phyloP scores from a whole-genome alignment of 23 tunicate species.

The Halocynthia roretzi region DNA sequence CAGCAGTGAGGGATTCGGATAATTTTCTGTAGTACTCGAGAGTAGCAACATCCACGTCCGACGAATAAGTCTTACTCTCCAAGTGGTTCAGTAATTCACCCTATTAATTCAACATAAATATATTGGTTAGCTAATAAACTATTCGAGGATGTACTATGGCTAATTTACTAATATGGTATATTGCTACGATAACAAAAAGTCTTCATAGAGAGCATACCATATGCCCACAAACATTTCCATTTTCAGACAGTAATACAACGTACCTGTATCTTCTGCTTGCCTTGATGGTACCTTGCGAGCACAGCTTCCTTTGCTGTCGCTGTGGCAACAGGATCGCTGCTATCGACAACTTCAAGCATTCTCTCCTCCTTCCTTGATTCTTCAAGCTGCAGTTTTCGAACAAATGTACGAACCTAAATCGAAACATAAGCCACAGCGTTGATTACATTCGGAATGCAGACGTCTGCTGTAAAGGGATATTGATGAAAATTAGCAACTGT shows the following conservation, averaged over 20 bases:
- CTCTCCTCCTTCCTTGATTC: conserved; percentile 57
- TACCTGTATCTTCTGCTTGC: conserved; percentile 67
- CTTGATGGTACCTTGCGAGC: conserved; percentile 57
- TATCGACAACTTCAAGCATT: conserved; percentile 39
- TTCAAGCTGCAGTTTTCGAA: conserved; percentile 69
- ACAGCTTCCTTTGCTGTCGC: conserved; percentile 48
- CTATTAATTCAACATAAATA: conserved; percentile 14
- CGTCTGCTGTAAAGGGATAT: not conserved
- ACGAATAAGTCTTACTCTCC: conserved; percentile 45
- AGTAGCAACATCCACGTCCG: conserved; percentile 44
- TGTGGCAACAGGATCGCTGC: conserved; percentile 42
- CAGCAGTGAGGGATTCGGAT: conserved; percentile 43
- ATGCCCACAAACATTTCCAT: too few relatives aligned
- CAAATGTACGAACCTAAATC: conserved; percentile 44
- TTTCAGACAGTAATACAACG: not conserved
- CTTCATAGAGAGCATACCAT: not conserved
- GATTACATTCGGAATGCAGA: not conserved
- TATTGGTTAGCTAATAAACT: not conserved
- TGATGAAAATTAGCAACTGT: too few relatives aligned
- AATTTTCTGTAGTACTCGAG: conserved; percentile 51
- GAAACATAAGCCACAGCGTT: not conserved
- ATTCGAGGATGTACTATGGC: not conserved
- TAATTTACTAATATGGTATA: not conserved
- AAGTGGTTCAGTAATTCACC: conserved; percentile 43
- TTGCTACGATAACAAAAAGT: not conserved